Evolutionary conservation across 1,140 invertebrate genomes (phyloP), one percentile per base, ranked within the genome.

Genomic region (Stegodyphus dumicola): DNA sequence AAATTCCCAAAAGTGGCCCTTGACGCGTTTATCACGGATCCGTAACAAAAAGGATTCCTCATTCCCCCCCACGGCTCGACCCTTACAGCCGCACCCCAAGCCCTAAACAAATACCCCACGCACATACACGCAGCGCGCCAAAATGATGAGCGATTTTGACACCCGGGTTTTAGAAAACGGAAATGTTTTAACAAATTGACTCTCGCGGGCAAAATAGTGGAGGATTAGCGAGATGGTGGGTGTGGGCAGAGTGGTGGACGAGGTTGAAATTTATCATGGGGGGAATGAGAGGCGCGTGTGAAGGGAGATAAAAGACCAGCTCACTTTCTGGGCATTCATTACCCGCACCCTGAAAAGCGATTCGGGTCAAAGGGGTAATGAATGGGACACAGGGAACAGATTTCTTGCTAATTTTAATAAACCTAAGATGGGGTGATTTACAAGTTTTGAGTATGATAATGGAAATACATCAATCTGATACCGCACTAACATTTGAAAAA

Each of bases 101-200:
- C 33, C 33, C 33, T 33, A 3, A 33, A 33, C 33, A 33, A 33
- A 33, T 33, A 33, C 33, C 33, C 33, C 33, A 33, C 33, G 33
- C 33, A 33, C 33, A 33, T 33, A 33, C 33, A 33, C 33, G 33
- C 1, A 33, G 3, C 33, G 33, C 33, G 33, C 33, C 33, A 33
- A 33, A 69, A 69, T 69, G 77, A 69, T 66, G 65, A 51, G 65
- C 65, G 64, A 60, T 78, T 78, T 78, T 78, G 77, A 78, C 75
- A 77, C 64, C 33, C 33, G 77, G 65, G 49, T 66, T 65, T 64
- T 53, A 77, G 65, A 53, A 33, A 64, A 78, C 77, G 77, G 77
- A 78, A 78, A 66, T 78, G 65, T 78, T 78, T 78, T 78, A 78
- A 78, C 77, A 78, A 78, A 78, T 78, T 78, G 77, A 78, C 77